Evolutionary conservation across 1,140 invertebrate species (phyloP), one percentile per base, ranked within the genome.

Genomic region (Branchinecta lynchi): DNA sequence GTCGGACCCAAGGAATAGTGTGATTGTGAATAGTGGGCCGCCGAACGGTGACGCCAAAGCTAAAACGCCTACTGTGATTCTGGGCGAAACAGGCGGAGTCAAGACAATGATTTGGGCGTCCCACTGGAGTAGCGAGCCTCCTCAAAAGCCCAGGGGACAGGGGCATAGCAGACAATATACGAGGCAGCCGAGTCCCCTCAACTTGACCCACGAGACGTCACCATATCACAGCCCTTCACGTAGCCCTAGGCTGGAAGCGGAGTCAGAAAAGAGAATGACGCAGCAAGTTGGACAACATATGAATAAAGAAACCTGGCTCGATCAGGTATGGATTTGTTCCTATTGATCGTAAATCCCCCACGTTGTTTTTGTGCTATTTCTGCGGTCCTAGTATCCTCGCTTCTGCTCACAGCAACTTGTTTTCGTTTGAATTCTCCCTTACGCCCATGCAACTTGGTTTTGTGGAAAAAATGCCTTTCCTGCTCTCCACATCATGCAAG

Each of bases 161-260:
- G 51, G 51, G 12, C 51, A 60, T 12, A 20, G 51, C 12, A 60
- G 51, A 60, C 51, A 81, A 72, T 88, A 91, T 74, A 88, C 91
- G 77, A 87, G 87, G 68, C 88, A 88, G 3, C 89, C 90, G 9
- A 81, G 92, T 70, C 80, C 92, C 66, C 81, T 93, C 12, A 90
- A 88, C 74, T 81, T 93, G 9, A 89, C 89, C 7, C 87, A 89
- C 71, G 74, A 74, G n/a, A 67, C 71, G 20, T 69, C 51, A 68
- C 45, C 45, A 66, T 10, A 43, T 68, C 32, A 66, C 32, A 65
- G 51, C 51, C 51, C 51, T 15, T 15, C 17, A 3, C 51, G 51
- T 3, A 60, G 51, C 51, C 51, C 51, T 15, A 60, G 17, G 17
- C 3, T 20, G 17, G 51, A 60, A 60, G 51, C 3, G 51, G 17